Percentiles rank a stretch among this genome's conserved stretches.
phyloP scores from a whole-genome alignment of 2,888 invertebrate genomes.

The Polydesmus complanatus region DNA sequence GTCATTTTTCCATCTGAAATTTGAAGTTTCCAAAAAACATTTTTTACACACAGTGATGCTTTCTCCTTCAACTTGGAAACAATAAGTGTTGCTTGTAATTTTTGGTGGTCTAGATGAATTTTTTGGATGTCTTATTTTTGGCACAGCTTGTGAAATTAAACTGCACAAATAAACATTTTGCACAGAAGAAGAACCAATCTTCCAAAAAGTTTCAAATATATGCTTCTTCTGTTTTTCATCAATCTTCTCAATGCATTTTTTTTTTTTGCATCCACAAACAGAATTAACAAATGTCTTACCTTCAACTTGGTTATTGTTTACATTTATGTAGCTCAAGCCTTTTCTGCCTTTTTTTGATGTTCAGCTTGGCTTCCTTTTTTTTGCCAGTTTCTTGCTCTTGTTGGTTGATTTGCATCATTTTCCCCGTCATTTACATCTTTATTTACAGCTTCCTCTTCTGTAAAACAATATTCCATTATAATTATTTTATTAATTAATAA shows the following conservation, averaged over 20 bases:
- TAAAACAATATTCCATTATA: too few relatives aligned
- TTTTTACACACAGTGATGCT: background rate
- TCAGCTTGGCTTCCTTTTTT: too few relatives aligned
- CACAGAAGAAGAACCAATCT: background rate
- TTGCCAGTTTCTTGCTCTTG: too few relatives aligned
- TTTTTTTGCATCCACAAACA: background rate
- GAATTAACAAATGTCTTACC: background rate
- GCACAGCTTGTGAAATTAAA: background rate
- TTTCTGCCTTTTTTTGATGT: too few relatives aligned
- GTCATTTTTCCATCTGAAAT: background rate
- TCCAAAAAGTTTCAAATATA: background rate
- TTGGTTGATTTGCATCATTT: background rate
- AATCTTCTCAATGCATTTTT: background rate
- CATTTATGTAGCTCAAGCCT: background rate
- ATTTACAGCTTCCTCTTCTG: too few relatives aligned
- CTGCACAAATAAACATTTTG: background rate
- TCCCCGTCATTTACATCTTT: background rate
- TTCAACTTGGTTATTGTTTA: background rate
- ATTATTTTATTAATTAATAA: too few relatives aligned
- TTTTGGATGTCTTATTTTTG: background rate
- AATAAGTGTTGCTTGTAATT: background rate
- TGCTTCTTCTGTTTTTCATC: background rate
- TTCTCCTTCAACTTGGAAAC: background rate
- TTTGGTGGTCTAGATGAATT: background rate
- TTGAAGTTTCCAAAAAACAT: background rate